Base-by-base conservation (phyloP, 2,888 invertebrate genomes). In the Meghimatium bilineatum region DNA sequence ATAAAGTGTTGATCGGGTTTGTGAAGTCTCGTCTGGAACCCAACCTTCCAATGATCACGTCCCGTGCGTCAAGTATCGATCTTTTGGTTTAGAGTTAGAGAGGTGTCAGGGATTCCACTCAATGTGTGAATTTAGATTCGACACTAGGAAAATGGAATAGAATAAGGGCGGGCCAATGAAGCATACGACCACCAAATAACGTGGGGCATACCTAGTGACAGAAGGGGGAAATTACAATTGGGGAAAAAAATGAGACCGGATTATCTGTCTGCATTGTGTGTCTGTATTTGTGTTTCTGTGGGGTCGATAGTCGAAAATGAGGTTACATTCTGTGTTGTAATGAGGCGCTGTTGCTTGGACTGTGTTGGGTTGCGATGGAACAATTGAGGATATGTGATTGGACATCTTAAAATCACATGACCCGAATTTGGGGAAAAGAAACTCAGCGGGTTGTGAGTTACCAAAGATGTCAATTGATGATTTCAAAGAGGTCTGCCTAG, bases 51-150 rank as follows among this genome's bases (percentile, higher is more conserved):
- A 26, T 71, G 38, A 29, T 3, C 38, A 23, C 71, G 26, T 71
- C 26, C 23, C 26, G 38, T 38, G 8, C 71, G 38, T 38, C 3
- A 26, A 71, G 12, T 52, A 74, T 74, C 52, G 74, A 74, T 74
- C 74, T 32, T 0, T 20, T n/a, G 71, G 38, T 23, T 26, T 26
- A 36, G 71, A 36, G n/a, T 32, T 0, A 20, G 49, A 20, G 52
- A 74, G 49, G 74, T 32, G 74, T 52, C 3, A 23, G 52, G n/a
- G 10, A 32, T 8, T 52, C 23, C 5, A 32, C 17, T 34, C 17
- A 32, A 74, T 52, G 52, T 74, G 72, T 74, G 74, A 74, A 52
- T 74, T 52, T 32, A 32, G 52, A 52, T 71, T 49, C 14, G 49
- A 23, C 29, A 32, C 17, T 34, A 32, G 74, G n/a, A 52, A 52